Conservation (phyloP, 1,140 invertebrate genomes). For the Anastrepha ludens region DNA sequence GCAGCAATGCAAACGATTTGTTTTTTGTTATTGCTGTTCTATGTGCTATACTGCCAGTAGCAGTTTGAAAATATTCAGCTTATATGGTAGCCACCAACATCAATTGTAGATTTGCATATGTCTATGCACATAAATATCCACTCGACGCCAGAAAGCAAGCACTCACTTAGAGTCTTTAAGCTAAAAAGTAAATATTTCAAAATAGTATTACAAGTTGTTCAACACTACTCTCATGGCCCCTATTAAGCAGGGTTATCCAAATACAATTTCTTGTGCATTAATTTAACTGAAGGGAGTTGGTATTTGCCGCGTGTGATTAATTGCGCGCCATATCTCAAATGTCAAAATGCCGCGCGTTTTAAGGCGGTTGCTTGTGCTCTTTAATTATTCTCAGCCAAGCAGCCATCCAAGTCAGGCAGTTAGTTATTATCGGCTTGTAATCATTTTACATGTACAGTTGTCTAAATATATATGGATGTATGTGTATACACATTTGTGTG, state of each 20-base stretch:
- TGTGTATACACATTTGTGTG: neutral
- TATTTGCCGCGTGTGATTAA: slow-evolving; percentile 19
- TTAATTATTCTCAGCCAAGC: slow-evolving; percentile 1
- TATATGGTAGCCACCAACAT: neutral
- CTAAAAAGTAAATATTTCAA: slow-evolving; percentile 26
- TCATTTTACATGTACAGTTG: neutral
- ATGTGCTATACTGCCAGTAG: no score
- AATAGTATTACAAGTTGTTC: slow-evolving; percentile 1
- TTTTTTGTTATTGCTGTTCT: neutral
- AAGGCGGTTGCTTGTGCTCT: neutral
- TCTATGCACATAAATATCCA: neutral
- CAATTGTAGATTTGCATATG: neutral
- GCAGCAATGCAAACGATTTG: neutral
- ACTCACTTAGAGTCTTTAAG: slow-evolving; percentile 36
- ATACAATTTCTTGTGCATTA: neutral
- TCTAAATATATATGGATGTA: neutral
- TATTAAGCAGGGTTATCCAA: neutral
- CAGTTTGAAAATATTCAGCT: no score
- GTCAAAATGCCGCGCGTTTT: neutral
- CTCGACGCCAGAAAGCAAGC: neutral
- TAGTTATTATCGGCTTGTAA: neutral
- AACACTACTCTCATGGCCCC: neutral
- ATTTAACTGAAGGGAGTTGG: neutral
- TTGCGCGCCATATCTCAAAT: slow-evolving; percentile 23
- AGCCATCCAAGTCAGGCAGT: neutral